A percentile compares a stretch with the other conserved stretches of the same genome.
Conservation (phyloP, 2,888 invertebrate species). For the Cancer borealis region DNA sequence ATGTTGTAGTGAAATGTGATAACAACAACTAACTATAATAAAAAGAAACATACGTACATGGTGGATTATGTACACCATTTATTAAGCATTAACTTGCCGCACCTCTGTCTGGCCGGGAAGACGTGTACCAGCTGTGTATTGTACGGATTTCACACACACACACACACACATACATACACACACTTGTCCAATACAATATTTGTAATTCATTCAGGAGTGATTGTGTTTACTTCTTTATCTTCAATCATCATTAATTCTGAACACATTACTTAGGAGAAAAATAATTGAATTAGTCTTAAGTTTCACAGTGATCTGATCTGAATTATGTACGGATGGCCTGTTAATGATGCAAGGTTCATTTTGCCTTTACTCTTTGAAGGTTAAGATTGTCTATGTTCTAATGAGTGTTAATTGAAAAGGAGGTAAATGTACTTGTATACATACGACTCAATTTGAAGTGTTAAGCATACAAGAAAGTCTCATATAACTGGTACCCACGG, state of each 20-base stretch:
- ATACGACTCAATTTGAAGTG: not conserved
- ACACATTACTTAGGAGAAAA: not conserved
- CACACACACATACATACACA: not conserved
- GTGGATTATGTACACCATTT: not conserved
- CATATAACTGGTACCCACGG: not conserved
- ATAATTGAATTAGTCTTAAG: not conserved
- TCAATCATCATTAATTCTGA: not conserved
- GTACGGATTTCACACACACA: not conserved
- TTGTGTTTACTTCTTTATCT: not conserved
- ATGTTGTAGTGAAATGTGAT: not conserved
- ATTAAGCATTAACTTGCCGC: not conserved
- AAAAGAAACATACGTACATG: not conserved
- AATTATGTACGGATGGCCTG: not conserved
- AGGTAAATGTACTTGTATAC: not conserved
- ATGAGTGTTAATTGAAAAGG: not conserved
- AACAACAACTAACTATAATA: too few species aligned
- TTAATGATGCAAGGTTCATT: not conserved
- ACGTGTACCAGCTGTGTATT: not conserved
- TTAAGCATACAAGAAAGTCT: not conserved
- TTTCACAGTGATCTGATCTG: not conserved
- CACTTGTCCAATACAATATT: not conserved
- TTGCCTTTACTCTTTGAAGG: not conserved
- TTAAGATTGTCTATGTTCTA: not conserved
- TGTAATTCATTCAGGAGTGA: slow-evolving; percentile 7
- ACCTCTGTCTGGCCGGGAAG: not conserved